Evolutionary conservation across 1,140 invertebrate species (phyloP), one percentile per base, ranked within the genome.

Genomic region (Conus ventricosus): DNA sequence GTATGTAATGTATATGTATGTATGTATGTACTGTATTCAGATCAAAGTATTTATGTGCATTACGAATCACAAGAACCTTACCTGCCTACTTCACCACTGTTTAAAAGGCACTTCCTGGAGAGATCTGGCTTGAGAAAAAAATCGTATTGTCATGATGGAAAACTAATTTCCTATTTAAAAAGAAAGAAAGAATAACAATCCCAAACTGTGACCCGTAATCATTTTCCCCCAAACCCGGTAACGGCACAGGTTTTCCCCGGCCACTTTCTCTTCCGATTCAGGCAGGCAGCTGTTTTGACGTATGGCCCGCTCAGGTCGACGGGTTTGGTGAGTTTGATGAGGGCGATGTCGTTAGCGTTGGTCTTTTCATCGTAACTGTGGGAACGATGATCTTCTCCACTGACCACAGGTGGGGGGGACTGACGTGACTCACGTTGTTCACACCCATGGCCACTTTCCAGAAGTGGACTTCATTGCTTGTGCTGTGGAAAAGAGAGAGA

Each of bases 151-250:
- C 39, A 39, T 39, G 39, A 39, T 39, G 3, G 39, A 3, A 39
- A 39, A 39, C 39, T 39, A 39, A 39, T 39, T n/a, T 39, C 39
- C 39, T 39, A 39, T 39, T 39, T 39, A 39, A 39, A n/a, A 39
- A 39, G 3, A 39, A 39, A 39, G 39, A 39, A 39, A 39, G 39
- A 39, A 39, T 39, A 39, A 39, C 39, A 39, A 39, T 1, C 3
- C 39, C 39, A 39, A 3, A 39, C 39, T 39, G 39, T 39, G 39
- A 39, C 39, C 39, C 39, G 39, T 39, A 39, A 0, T 39, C 11
- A 90, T 90, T 11, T 89, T 87, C 13, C 93, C 92, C 92, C 92
- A 92, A 63, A n/a, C n/a, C n/a, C 92, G 91, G 91, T 91, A 0
- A 91, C 92, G 13, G 90, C 91, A 78, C 93, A 93, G 11, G 90